Base-by-base conservation (phyloP, 2,888 invertebrate genomes). In the Gortyna flavago region DNA sequence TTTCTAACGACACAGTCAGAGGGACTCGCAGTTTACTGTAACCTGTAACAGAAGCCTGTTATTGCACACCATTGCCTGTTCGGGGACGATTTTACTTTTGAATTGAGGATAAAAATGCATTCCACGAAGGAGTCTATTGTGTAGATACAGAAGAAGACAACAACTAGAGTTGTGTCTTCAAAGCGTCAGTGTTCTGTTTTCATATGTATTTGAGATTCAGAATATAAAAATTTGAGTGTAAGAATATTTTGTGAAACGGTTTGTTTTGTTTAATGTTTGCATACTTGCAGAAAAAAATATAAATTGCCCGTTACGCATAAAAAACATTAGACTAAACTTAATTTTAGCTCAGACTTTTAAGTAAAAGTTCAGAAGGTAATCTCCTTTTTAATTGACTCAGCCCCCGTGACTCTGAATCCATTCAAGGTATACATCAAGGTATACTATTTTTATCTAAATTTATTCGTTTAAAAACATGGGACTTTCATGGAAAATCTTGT, bases 91-190 rank as follows among this genome's bases (percentile, higher is more conserved):
- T 84, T 85, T 72, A 87, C 83, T 85, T 89, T 88, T 71, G 88
- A 88, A 88, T 87, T 77, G 72, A 64, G 62, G n/a, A 80, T 82
- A 72, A 71, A 77, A 85, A 81, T 85, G 79, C 80, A 87, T 80
- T 86, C 67, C 44, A 59, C 29, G 68, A 78, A 77, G 72, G 70
- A 72, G 72, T 67, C 62, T 57, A 38, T 72, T 66, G 44, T 67
- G 54, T 84, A n/a, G n/a, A n/a, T n/a, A n/a, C n/a, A n/a, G n/a
- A n/a, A n/a, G n/a, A n/a, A n/a, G n/a, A n/a, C n/a, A n/a, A n/a
- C n/a, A n/a, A n/a, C 61, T 73, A 48, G 51, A 48, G 51, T 72
- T 62, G 66, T 44, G 8, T 73, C 54, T 32, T 72, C 25, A 25
- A 73, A 70, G 38, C 61, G 16, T 29, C 21, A 3, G 16, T 51